phyloP scores from a whole-genome alignment of 92 coral and sea anemone species.

The Pocillopora meandrina region DNA sequence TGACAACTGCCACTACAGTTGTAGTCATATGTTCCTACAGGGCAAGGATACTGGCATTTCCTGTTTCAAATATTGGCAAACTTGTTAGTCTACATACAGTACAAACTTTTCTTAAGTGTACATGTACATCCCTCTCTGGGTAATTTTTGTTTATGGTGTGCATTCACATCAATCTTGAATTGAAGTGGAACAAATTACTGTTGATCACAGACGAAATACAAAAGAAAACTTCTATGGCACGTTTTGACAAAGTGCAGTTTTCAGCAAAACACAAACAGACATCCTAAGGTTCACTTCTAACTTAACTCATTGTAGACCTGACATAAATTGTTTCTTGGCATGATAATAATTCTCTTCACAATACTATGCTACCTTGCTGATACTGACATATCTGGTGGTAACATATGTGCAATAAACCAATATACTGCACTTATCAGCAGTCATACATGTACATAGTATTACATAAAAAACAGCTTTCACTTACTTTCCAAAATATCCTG shows the following conservation, averaged over 20 bases:
- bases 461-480: neutral
- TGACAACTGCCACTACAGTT: conserved; percentile 72
- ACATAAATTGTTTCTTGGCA: no score
- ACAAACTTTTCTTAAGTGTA: no score
- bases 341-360: no score
- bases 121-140: no score
- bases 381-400: neutral
- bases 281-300: neutral
- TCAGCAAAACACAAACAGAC: neutral
- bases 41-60: conserved; percentile 69
- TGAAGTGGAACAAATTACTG: no score
- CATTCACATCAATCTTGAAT: no score
- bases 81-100: neutral
- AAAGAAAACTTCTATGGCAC: no score
- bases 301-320: no score
- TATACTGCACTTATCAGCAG: neutral
- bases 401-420: neutral
- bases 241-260: no score
- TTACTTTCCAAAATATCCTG: conserved; percentile 82
- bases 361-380: neutral
- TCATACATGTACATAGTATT: neutral
- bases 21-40: conserved; percentile 72
- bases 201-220: no score
- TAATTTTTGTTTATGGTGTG: no score
- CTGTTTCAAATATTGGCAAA: conserved; percentile 21